Percentiles rank a stretch among this genome's conserved stretches.
Conservation (phyloP, 2,797 vertebrate genomes). For the Ataeniobius toweri region DNA sequence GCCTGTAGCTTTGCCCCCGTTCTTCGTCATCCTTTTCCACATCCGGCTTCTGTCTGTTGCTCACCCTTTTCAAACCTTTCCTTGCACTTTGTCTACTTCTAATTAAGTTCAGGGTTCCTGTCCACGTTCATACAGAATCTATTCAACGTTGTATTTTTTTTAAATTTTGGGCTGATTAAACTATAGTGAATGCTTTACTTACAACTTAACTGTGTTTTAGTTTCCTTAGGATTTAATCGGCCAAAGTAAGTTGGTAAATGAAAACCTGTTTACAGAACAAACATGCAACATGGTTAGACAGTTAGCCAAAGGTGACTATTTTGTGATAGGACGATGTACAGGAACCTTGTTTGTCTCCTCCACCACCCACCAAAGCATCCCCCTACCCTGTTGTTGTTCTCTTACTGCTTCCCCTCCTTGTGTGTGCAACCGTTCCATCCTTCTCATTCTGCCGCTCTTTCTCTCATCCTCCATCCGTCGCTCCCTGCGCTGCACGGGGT, state of each 20-base stretch:
- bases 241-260: neutral
- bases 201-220: neutral
- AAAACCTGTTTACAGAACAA: neutral
- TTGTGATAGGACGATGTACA: constrained; percentile 23
- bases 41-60: constrained; percentile 47
- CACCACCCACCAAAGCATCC: constrained; percentile 68
- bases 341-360: constrained; percentile 65
- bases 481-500: constrained; percentile 77
- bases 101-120: constrained; percentile 64
- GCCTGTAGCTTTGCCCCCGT: constrained; percentile 31
- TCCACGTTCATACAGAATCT: neutral
- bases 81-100: constrained; percentile 60
- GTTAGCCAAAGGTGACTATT: neutral
- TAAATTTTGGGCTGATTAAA: neutral
- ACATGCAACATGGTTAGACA: neutral
- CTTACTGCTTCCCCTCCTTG: constrained; percentile 65
- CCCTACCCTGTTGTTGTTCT: constrained; percentile 37
- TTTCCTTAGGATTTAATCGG: neutral
- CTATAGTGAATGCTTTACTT: neutral
- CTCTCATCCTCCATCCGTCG: constrained; percentile 86
- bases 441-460: constrained; percentile 85
- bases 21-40: constrained; percentile 12
- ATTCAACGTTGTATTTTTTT: neutral
- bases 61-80: constrained; percentile 76
- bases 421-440: constrained; percentile 82